phyloP scores from a whole-genome alignment of 2,797 vertebrate species.

The Trichosurus vulpecula region DNA sequence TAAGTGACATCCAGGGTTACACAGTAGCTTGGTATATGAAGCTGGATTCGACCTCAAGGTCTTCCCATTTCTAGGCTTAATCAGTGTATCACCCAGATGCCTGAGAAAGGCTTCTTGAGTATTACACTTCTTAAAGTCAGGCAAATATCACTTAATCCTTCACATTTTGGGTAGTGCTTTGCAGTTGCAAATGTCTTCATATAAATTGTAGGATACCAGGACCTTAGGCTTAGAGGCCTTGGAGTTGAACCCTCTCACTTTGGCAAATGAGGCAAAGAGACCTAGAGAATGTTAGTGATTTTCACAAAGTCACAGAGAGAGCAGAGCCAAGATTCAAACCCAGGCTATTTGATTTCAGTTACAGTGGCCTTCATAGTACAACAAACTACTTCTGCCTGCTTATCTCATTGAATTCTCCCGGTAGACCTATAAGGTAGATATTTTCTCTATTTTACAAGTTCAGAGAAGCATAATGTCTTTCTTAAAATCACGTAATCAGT shows the following conservation, averaged over 20 bases:
- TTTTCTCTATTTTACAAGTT: background rate
- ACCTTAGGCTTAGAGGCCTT: background rate
- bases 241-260: too few species aligned
- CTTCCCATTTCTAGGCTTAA: background rate
- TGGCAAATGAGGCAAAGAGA: background rate
- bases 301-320: background rate
- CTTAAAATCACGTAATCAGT: background rate
- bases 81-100: background rate
- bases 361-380: background rate
- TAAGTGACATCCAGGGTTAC: background rate
- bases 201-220: background rate
- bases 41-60: background rate
- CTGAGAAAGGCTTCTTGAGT: background rate
- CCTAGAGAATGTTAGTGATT: background rate
- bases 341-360: background rate
- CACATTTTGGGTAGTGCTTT: background rate
- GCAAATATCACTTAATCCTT: background rate
- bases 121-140: background rate
- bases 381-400: background rate
- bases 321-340: background rate
- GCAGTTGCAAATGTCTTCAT: background rate
- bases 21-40: background rate
- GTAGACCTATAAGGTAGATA: too few species aligned
- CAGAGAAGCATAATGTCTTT: background rate
- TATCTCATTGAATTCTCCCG: background rate